A percentile compares a stretch with the other conserved stretches of the same genome.
These are phyloP conservation scores for Phainopepla nitens DNA, from an alignment of 2,113 vertebrate species.

Conservation along the genomic window DNA sequence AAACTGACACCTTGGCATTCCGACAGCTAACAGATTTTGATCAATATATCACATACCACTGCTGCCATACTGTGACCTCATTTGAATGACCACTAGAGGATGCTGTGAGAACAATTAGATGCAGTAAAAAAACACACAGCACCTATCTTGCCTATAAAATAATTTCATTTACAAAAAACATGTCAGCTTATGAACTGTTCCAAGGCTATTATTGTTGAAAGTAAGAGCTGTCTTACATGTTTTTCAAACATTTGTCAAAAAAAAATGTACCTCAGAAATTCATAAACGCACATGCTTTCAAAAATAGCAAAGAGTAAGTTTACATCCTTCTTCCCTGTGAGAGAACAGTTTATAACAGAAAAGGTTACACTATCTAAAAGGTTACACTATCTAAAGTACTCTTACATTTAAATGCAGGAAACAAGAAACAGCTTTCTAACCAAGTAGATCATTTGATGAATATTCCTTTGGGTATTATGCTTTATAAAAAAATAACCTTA, in stretches of 20 bases:
- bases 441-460: background rate
- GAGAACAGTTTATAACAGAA: background rate
- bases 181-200: background rate
- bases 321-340: background rate
- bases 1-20: background rate
- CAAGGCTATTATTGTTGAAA: background rate
- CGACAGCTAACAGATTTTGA: background rate
- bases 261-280: background rate
- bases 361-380: background rate
- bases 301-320: constrained; percentile 5
- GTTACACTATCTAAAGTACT: background rate
- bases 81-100: constrained; percentile 62
- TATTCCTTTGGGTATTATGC: background rate
- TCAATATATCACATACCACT: background rate
- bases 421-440: background rate
- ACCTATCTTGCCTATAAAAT: background rate
- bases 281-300: background rate
- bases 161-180: background rate
- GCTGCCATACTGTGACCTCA: background rate
- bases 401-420: background rate
- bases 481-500: background rate
- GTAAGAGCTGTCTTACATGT: background rate
- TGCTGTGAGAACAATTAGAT: constrained; percentile 50
- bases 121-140: background rate
- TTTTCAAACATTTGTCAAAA: background rate